phyloP scores from a whole-genome alignment of 2,888 invertebrate species.

The Elysia crispata region DNA sequence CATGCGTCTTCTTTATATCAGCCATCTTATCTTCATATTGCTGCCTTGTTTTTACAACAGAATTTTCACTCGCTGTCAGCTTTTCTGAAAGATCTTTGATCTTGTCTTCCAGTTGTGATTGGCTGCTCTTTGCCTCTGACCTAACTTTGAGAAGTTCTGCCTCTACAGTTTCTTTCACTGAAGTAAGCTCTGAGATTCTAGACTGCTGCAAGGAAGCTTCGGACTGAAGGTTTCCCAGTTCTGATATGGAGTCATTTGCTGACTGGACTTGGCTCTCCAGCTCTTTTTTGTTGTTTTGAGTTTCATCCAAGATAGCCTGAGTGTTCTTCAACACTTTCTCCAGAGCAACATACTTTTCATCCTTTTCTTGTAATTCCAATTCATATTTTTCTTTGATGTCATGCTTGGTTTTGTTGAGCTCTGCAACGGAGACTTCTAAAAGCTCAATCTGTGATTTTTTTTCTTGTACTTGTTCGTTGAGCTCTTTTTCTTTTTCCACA shows the following conservation, averaged over 20 bases:
- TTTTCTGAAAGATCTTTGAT: too few species aligned
- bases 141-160: constrained; percentile 17
- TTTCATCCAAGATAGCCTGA: constrained; percentile 33
- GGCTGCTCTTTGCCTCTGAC: background rate
- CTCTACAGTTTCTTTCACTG: constrained; percentile 21
- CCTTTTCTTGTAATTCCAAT: constrained; percentile 31
- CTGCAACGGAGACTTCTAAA: too few species aligned
- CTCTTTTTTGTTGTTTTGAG: constrained; percentile 36
- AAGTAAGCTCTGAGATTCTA: background rate
- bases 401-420: background rate
- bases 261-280: constrained; percentile 43
- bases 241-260: background rate
- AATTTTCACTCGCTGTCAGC: background rate
- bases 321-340: constrained; percentile 35
- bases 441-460: constrained; percentile 15
- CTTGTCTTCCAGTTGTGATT: background rate
- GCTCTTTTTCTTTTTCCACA: too few species aligned
- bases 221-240: constrained; percentile 5
- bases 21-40: constrained; percentile 48
- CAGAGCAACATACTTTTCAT: constrained; percentile 32
- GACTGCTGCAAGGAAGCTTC: constrained; percentile 13
- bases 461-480: constrained; percentile 5
- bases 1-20: constrained; percentile 52
- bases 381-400: constrained; percentile 38
- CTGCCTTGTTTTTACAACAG: constrained; percentile 45